Conservation (phyloP, 2,113 vertebrate genomes). For the Campylorhamphus procurvoides region DNA sequence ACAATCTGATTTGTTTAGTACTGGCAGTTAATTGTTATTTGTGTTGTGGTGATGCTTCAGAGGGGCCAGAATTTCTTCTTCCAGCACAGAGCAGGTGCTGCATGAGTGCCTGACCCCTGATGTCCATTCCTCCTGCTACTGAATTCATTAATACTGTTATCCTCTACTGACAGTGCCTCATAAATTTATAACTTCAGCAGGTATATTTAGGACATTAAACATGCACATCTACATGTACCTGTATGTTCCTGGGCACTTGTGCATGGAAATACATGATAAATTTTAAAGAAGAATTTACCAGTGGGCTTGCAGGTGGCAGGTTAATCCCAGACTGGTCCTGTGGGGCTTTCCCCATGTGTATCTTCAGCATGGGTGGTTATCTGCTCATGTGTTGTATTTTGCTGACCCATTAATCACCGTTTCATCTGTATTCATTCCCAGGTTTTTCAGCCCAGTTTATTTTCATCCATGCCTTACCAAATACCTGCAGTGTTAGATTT, state of each 20-base stretch:
- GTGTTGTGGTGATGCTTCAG: rapidly evolving
- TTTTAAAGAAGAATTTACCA: background rate
- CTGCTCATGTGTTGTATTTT: background rate
- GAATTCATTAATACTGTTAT: background rate
- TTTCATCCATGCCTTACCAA: background rate
- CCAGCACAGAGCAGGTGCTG: background rate
- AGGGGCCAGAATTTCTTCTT: background rate
- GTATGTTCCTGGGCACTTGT: rapidly evolving
- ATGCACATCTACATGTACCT: rapidly evolving
- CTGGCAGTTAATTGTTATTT: background rate
- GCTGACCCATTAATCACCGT: background rate
- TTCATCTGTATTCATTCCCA: background rate
- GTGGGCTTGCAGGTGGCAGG: background rate
- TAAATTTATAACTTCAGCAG: background rate
- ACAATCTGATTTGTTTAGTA: background rate
- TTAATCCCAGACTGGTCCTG: background rate
- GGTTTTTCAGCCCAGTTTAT: background rate
- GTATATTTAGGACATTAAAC: background rate
- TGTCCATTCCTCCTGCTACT: background rate
- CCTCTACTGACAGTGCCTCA: background rate
- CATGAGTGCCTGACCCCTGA: rapidly evolving
- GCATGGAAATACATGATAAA: rapidly evolving
- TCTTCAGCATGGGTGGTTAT: rapidly evolving
- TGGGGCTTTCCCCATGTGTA: background rate
- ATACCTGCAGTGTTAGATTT: background rate